Base-by-base conservation (phyloP, 2,797 vertebrate genomes). In the Argyrosomus regius region DNA sequence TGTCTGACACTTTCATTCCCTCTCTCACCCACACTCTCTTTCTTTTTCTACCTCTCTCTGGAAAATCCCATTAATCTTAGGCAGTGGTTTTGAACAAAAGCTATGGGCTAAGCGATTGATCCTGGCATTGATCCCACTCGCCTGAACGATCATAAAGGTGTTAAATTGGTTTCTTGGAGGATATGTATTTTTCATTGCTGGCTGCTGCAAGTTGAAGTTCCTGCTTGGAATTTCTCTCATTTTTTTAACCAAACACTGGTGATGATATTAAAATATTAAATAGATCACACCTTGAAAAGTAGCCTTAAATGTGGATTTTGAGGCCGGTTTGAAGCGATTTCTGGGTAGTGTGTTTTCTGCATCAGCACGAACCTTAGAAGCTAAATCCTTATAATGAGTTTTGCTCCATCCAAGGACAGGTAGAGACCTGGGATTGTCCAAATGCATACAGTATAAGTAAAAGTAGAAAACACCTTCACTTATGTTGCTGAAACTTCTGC, bases 141-240 rank as follows among this genome's bases (percentile, higher is more conserved):
- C 88, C 91, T 93, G 88, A 95, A 94, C 89, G 89, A 93, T 92
- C 89, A 92, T 94, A 94, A 95, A 94, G 93, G 93, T 94, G 92
- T 93, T 94, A 94, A 94, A 94, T 94, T 95, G 94, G 92, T 94
- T 95, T 94, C 93, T 94, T 90, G 93, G 92, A 94, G 92, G 90
- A 94, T 95, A 94, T 94, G 90, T 88, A 93, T 94, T 93, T 95
- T 95, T 95, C 86, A 94, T 94, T 70, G 86, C 89, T 75, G 84
- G 85, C 88, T 88, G 71, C 77, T 87, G 73, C 76, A 83, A 86
- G 89, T 76, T 84, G 80, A 86, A 84, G 87, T 90, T 92, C 77
- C 82, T 90, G 58, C 85, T 80, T 68, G 72, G 75, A 84, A 80
- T 85, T 89, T 84, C 59, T 81, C 63, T 78, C 58, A 2, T 64